Base-by-base conservation (phyloP, 2,888 invertebrate species). In the Eremobia ochroleuca region DNA sequence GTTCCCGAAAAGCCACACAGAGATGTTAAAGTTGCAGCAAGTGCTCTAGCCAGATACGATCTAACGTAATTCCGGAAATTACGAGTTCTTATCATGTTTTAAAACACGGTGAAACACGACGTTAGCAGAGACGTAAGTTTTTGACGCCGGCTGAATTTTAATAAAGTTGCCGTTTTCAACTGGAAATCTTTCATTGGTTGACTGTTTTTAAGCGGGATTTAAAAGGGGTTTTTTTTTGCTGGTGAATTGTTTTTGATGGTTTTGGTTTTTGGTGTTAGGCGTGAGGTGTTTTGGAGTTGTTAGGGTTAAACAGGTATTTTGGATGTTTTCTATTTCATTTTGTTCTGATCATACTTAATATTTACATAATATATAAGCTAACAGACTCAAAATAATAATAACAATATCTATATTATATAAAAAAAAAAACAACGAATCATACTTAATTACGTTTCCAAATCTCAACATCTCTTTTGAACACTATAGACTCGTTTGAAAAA, bases 81-180 rank as follows among this genome's bases (percentile, higher is more conserved):
- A 86, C 78, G 62, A 79, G 77, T 82, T 87, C 87, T 88, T 87
- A 88, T 87, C 87, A 82, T 87, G 87, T 81, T 87, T 82, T 79
- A 87, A 88, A 88, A 86, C 88, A 68, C 77, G 85, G 77, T 85
- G 78, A 86, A 86, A 85, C 81, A 86, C 87, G 87, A 88, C 87
- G 81, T 85, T 88, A 73, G 85, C 77, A 80, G 79, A 68, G 70
- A 78, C 67, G 79, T 81, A 87, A 86, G 87, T 88, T 87, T 86
- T 59, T 71, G 62, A 85, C 83, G 88, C 77, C 69, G 78, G 28
- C 62, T 71, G 88, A 86, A 88, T 87, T 78, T 87, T 81, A 85
- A 88, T 81, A 83, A 72, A 74, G 73, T 76, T 74, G 76, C 76
- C 79, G 71, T 77, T 85, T 81, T 40, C 79, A 69, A 70, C 66